These are phyloP conservation scores for Parazoanthus atlanticus DNA, from an alignment of 92 coral and sea anemone genomes.

Conservation along the genomic window DNA sequence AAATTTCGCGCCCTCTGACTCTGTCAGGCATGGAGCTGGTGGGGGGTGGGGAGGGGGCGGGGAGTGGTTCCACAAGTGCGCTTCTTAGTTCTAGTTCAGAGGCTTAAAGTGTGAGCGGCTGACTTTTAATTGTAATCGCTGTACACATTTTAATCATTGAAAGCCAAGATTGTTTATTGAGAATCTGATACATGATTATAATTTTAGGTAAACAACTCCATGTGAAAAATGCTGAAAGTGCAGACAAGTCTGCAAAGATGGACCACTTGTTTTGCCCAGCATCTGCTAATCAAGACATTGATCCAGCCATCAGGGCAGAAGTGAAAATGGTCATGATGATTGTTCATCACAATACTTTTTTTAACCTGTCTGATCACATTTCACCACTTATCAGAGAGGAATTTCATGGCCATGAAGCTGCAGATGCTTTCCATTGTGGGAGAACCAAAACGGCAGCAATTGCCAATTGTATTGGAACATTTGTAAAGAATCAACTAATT, in stretches of 20 bases:
- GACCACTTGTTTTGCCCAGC: conserved; percentile 44
- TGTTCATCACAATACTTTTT: conserved; percentile 59
- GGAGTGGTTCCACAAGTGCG: conserved; percentile 15
- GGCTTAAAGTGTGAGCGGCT: conserved; percentile 19
- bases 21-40: conserved; percentile 29
- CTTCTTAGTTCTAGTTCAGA: conserved; percentile 22
- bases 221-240: conserved; percentile 12
- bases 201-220: conserved; percentile 29
- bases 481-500: conserved; percentile 2
- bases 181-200: conserved; percentile 14
- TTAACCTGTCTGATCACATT: conserved; percentile 62
- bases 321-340: conserved; percentile 60
- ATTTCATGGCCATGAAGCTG: conserved; percentile 45
- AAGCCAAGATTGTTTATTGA: conserved; percentile 5
- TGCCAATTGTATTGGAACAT: conserved; percentile 42
- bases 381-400: conserved; percentile 49
- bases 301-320: conserved; percentile 53
- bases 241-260: conserved; percentile 14
- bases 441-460: conserved; percentile 47
- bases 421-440: conserved; percentile 40
- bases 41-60: conserved; percentile 23
- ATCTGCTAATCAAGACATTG: conserved; percentile 21
- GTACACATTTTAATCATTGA: conserved; percentile 15
- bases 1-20: conserved; percentile 1
- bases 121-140: conserved; percentile 23